Percentiles rank a stretch among this genome's conserved stretches.
Evolutionary conservation across 1,140 invertebrate genomes (phyloP).

Genomic region (Zophobas atratus): DNA sequence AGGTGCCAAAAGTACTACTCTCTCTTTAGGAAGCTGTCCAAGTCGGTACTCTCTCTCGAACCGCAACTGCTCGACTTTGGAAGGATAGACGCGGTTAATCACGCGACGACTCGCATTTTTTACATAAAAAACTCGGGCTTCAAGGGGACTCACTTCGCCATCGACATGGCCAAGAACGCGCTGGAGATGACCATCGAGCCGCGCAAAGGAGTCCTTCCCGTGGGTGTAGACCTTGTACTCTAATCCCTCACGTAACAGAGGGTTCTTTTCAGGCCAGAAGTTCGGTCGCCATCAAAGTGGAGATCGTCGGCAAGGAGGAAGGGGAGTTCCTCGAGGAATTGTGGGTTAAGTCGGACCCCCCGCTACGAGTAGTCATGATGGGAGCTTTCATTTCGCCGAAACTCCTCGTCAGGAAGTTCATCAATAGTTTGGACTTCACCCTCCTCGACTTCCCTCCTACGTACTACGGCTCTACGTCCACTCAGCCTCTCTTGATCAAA

Average conservation of each 20-base stretch:
- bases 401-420: constrained; percentile 51
- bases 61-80: constrained; percentile 58
- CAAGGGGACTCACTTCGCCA: constrained; percentile 51
- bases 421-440: constrained; percentile 45
- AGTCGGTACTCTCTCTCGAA: constrained; percentile 21
- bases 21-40: constrained; percentile 5
- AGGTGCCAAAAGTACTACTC: background rate
- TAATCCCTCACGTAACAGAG: background rate
- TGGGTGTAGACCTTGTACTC: constrained; percentile 37
- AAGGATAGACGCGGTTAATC: constrained; percentile 55
- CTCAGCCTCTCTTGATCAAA: constrained; percentile 52
- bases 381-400: constrained; percentile 56
- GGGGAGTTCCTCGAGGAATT: constrained; percentile 58
- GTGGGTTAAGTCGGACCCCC: constrained; percentile 61
- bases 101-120: constrained; percentile 50
- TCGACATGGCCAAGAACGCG: constrained; percentile 57
- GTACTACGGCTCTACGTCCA: constrained; percentile 54
- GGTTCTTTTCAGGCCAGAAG: constrained; percentile 24
- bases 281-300: constrained; percentile 51
- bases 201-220: constrained; percentile 55
- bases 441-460: constrained; percentile 58
- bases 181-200: constrained; percentile 57
- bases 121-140: constrained; percentile 53
- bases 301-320: constrained; percentile 53
- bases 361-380: constrained; percentile 52